Conservation (phyloP, 1,140 invertebrate species). For the Leptinotarsa lineolata region DNA sequence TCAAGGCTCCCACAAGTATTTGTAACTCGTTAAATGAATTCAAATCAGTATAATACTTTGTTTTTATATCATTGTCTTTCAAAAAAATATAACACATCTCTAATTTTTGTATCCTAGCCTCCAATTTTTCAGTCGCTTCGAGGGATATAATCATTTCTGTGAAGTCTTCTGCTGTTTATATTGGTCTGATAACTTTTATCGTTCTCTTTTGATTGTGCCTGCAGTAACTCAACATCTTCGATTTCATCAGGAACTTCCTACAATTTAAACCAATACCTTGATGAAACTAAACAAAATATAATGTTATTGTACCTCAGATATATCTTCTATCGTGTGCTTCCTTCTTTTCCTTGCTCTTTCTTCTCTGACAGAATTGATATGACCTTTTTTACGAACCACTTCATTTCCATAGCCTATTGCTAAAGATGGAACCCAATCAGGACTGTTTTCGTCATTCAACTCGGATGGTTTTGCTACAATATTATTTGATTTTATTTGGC, state of each 20-base stretch:
- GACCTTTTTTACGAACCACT: too few relatives aligned
- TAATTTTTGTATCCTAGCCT: conserved; percentile 1
- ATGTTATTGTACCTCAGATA: neutral
- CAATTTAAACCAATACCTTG: neutral
- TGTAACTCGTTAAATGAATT: conserved; percentile 1
- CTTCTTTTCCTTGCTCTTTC: too few relatives aligned
- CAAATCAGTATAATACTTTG: conserved; percentile 8
- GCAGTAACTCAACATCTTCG: neutral
- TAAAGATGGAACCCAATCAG: too few relatives aligned
- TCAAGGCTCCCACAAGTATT: neutral
- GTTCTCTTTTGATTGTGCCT: neutral
- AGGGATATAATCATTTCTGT: neutral
- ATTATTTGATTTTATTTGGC: too few relatives aligned
- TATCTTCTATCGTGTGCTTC: too few relatives aligned
- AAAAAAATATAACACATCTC: neutral
- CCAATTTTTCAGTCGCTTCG: neutral
- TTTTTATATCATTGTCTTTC: neutral
- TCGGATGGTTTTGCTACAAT: too few relatives aligned
- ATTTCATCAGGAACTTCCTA: neutral
- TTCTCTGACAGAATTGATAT: too few relatives aligned
- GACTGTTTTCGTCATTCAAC: too few relatives aligned
- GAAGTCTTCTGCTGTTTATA: conserved; percentile 5
- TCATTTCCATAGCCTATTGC: too few relatives aligned
- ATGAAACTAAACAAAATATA: neutral
- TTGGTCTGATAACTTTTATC: neutral